Evolutionary conservation across 2,888 invertebrate species (phyloP), one percentile per base, ranked within the genome.

Genomic region (Erebia ligea): DNA sequence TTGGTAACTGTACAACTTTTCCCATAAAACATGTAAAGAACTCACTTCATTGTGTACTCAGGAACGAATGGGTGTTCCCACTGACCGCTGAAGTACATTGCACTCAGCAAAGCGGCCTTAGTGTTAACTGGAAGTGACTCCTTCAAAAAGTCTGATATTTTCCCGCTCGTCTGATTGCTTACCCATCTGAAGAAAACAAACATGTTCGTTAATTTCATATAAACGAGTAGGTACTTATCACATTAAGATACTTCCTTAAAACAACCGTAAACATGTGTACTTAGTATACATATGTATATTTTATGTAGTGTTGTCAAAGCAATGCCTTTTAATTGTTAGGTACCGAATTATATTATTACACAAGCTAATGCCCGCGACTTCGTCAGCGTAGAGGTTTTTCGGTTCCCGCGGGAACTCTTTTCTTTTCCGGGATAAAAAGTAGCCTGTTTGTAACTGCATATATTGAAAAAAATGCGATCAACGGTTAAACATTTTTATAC

Each of bases 11-110:
- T 25, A 34, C 34, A 34, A 34, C 34, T 34, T 34, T 34, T 34
- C 34, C 34, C 6, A 1, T 34, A 1, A 34, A 34, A 45, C 45
- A 45, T 45, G 13, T 52, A 52, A 62, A 54, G n/a, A 73, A 78
- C 88, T 84, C 88, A 95, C 95, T 91, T 92, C 75, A 81, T 85
- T 0, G 96, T 96, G 48, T 86, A 81, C 54, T 90, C 90, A 0
- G 91, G 88, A 57, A 92, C 79, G 81, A 97, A 97, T 1, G 95
- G 95, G 13, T 91, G 84, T 77, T 95, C 91, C 97, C 97, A 97
- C 73, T 95, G 94, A 6, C 96, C 96, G 68, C 94, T 95, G 79
- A 97, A 97, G 82, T 96, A 96, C 34, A 97, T 89, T 0, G 96
- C 96, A 77, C 95, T 96, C 50, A 95, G 89, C 65, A 97, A 88